These are phyloP conservation scores for Jaculus jaculus DNA, from an alignment of 2,113 vertebrate genomes.

Conservation along the genomic window DNA sequence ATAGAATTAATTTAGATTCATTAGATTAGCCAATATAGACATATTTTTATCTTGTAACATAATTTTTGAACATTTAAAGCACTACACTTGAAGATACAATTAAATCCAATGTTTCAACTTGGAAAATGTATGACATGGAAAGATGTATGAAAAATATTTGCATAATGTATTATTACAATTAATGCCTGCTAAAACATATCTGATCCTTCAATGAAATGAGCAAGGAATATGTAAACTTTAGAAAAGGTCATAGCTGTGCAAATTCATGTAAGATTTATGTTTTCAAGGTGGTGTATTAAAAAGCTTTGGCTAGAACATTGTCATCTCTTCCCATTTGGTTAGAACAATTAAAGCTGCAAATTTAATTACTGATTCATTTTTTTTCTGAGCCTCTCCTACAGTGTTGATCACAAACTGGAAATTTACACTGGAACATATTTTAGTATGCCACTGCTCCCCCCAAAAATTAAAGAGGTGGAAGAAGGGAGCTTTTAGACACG, in stretches of 20 bases:
- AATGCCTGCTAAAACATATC: conserved; percentile 65
- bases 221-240: conserved; percentile 55
- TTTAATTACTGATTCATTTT: conserved; percentile 60
- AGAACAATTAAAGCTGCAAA: conserved; percentile 47
- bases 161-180: conserved; percentile 58
- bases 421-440: conserved; percentile 35
- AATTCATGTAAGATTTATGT: conserved; percentile 20
- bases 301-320: conserved; percentile 45
- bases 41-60: background rate
- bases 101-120: conserved; percentile 36
- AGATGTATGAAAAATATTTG: conserved; percentile 58
- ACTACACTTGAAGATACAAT: background rate
- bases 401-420: background rate
- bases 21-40: background rate
- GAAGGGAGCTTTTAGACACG: background rate
- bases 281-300: conserved; percentile 47
- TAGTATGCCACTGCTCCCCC: background rate
- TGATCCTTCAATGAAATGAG: conserved; percentile 56
- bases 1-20: background rate
- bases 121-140: conserved; percentile 37
- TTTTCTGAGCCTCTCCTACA: conserved; percentile 56
- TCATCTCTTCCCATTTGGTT: conserved; percentile 44
- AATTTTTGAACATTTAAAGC: conserved; percentile 3
- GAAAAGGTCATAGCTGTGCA: conserved; percentile 56
- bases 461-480: background rate